Conservation (phyloP, 2,113 vertebrate genomes). For the Marmota flaviventris region DNA sequence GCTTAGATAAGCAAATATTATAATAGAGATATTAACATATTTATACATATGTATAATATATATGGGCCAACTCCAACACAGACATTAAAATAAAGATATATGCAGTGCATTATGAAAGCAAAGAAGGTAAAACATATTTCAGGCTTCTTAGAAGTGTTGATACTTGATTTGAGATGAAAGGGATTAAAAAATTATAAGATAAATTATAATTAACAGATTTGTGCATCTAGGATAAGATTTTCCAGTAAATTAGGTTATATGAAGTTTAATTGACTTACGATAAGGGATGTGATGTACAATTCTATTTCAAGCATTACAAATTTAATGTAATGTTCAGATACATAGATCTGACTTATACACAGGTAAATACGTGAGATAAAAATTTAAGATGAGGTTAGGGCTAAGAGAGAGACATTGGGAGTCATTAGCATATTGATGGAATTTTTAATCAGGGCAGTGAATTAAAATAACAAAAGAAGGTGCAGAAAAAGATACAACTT, state of each 20-base stretch:
- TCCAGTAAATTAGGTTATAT: neutral
- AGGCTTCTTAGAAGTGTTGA: neutral
- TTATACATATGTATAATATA: too few relatives aligned
- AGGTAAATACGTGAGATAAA: neutral
- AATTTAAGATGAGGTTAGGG: neutral
- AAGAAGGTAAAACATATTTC: neutral
- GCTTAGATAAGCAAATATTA: neutral
- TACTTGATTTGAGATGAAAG: neutral
- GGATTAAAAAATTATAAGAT: neutral
- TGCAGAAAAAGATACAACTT: neutral
- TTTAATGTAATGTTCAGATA: neutral
- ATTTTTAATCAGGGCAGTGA: constrained; percentile 33
- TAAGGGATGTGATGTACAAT: neutral
- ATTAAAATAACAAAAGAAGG: neutral
- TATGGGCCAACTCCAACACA: neutral
- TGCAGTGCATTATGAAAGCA: neutral
- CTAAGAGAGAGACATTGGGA: neutral
- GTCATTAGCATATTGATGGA: constrained; percentile 12
- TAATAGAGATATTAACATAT: neutral
- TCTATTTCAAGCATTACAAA: neutral
- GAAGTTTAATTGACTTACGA: neutral
- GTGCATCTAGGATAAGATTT: neutral
- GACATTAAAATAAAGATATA: neutral
- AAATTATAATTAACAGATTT: neutral
- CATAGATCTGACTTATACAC: neutral